Conservation (phyloP, 2,888 invertebrate species). For the Hirtodrosophila duncani region DNA sequence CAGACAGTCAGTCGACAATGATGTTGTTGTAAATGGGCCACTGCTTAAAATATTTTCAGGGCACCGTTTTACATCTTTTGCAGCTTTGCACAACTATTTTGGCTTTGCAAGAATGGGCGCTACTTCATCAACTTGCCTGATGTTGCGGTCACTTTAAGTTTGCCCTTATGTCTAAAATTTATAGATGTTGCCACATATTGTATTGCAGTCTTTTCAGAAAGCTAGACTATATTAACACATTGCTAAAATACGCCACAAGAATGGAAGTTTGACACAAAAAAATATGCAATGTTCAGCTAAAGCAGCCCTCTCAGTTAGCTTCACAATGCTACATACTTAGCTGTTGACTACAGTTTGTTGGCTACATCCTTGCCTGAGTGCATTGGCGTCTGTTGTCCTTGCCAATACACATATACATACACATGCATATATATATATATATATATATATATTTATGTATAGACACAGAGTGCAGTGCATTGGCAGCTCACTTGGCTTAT, state of each 20-base stretch:
- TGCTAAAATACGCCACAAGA: too few species aligned
- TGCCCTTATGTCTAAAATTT: slow-evolving; percentile 17
- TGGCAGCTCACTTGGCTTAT: slow-evolving; percentile 52
- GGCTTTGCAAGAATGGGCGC: slow-evolving; percentile 11
- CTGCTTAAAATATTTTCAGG: slow-evolving; percentile 52
- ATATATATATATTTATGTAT: not conserved
- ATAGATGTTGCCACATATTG: too few species aligned
- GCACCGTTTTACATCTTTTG: slow-evolving; percentile 12
- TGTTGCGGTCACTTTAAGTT: slow-evolving; percentile 19
- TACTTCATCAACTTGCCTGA: slow-evolving; percentile 7
- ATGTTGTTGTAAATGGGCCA: slow-evolving; percentile 14
- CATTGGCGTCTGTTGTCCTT: slow-evolving; percentile 71
- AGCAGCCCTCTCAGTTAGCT: too few species aligned
- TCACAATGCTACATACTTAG: too few species aligned
- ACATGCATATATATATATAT: slow-evolving; percentile 6
- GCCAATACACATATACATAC: slow-evolving; percentile 28
- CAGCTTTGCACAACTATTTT: slow-evolving; percentile 1
- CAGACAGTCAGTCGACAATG: slow-evolving; percentile 31
- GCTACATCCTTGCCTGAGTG: slow-evolving; percentile 54
- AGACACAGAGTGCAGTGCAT: slow-evolving; percentile 7
- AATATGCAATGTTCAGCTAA: too few species aligned
- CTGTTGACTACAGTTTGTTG: slow-evolving; percentile 1
- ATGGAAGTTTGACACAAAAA: too few species aligned
- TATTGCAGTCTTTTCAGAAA: too few species aligned
- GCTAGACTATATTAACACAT: too few species aligned